These are phyloP conservation scores for Chinchilla lanigera DNA, from an alignment of 2,113 vertebrate genomes.

Conservation along the genomic window DNA sequence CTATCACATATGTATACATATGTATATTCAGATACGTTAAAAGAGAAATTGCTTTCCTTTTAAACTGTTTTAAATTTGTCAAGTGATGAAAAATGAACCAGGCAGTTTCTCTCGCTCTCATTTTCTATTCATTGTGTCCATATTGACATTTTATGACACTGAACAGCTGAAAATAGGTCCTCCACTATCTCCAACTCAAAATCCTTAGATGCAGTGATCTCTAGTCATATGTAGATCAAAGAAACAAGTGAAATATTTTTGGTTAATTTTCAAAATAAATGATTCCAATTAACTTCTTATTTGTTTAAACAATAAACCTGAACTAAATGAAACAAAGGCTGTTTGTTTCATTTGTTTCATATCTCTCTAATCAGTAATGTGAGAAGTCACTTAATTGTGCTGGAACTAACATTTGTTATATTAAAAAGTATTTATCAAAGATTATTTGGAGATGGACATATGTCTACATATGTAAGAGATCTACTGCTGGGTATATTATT, in stretches of 20 bases:
- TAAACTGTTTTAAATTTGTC: slow-evolving; percentile 33
- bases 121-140: slow-evolving; percentile 39
- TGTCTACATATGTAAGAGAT: neutral
- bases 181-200: slow-evolving; percentile 70
- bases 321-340: neutral
- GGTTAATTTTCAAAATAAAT: slow-evolving; percentile 72
- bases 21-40: neutral
- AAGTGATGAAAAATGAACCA: slow-evolving; percentile 29
- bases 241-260: slow-evolving; percentile 23
- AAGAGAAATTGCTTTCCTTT: slow-evolving; percentile 23
- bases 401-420: neutral
- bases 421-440: neutral
- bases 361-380: neutral
- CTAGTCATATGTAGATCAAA: slow-evolving; percentile 55
- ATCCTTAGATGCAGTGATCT: slow-evolving; percentile 39
- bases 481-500: neutral
- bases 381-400: neutral
- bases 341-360: too few relatives aligned
- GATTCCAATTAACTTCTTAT: slow-evolving; percentile 51
- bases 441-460: neutral
- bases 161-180: slow-evolving; percentile 66
- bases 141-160: slow-evolving; percentile 47
- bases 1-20: neutral
- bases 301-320: neutral
- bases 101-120: neutral